Conservation (phyloP, 2,797 vertebrate genomes). For the Acanthiza pusilla region DNA sequence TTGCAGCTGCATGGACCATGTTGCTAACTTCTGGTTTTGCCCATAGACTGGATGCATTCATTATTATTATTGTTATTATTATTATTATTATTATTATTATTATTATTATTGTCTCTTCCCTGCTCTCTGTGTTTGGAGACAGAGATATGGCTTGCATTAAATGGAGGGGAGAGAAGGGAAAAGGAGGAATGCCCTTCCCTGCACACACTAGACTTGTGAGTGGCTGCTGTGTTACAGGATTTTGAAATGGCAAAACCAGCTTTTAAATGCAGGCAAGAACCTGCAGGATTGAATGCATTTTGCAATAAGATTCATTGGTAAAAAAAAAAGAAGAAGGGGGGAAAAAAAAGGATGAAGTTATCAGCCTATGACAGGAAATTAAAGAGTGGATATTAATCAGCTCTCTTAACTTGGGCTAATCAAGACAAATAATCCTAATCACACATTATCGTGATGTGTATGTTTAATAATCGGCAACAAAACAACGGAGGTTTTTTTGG, state of each 20-base stretch:
- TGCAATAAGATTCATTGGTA: background rate
- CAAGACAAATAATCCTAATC: constrained; percentile 33
- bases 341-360: background rate
- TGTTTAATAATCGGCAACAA: background rate
- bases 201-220: constrained; percentile 38
- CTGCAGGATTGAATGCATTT: constrained; percentile 27
- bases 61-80: background rate
- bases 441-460: background rate
- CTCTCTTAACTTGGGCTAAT: constrained; percentile 36
- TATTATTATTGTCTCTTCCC: background rate
- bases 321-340: background rate
- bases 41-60: constrained; percentile 60
- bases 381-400: constrained; percentile 23
- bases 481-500: background rate
- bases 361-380: constrained; percentile 52
- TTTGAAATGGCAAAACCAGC: constrained; percentile 53
- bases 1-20: constrained; percentile 80
- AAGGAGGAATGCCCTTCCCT: constrained; percentile 36
- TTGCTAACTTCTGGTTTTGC: constrained; percentile 79
- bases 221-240: constrained; percentile 44
- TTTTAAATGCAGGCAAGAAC: constrained; percentile 46
- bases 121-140: constrained; percentile 44
- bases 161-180: background rate
- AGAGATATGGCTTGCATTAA: constrained; percentile 27
- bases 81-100: no score